Conservation (phyloP, 30 jellyfish, hydroid and myxozoan genomes). For the Pseudorhiza aurosa region DNA sequence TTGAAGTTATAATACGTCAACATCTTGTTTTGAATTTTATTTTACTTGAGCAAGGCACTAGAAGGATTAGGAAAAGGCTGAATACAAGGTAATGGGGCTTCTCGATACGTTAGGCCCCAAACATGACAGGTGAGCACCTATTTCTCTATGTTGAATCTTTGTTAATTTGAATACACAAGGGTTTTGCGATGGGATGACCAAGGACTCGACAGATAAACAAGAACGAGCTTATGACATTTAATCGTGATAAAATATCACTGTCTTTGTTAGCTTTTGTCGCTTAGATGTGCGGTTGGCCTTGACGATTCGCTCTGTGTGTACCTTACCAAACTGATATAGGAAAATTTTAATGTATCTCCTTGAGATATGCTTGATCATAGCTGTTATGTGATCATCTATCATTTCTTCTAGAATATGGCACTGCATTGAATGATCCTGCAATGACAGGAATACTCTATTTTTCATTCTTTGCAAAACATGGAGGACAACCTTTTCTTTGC, state of each 20-base stretch:
- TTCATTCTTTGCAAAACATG: not conserved
- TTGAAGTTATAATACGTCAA: too few species aligned
- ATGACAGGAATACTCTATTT: not conserved
- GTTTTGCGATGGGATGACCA: too few species aligned
- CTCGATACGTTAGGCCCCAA: too few species aligned
- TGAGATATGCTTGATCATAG: not conserved
- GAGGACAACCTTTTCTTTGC: slow-evolving; percentile 24
- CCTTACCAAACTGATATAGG: slow-evolving; percentile 3
- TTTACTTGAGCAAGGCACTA: too few species aligned
- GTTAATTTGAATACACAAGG: too few species aligned
- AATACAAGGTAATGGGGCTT: too few species aligned
- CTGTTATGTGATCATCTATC: slow-evolving; percentile 30
- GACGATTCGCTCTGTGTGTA: not conserved
- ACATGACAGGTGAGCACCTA: too few species aligned
- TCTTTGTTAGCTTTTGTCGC: not conserved
- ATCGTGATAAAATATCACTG: not conserved
- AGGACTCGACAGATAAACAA: too few species aligned
- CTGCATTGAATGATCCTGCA: slow-evolving; percentile 26
- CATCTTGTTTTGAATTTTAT: too few species aligned
- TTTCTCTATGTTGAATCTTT: too few species aligned
- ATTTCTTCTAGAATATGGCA: not conserved
- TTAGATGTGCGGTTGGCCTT: not conserved
- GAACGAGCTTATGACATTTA: not conserved
- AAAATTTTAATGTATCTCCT: not conserved
- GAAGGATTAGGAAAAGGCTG: too few species aligned